Evolutionary conservation across 2,888 invertebrate species (phyloP), one percentile per base, ranked within the genome.

Genomic region (Autographa pulchrina): DNA sequence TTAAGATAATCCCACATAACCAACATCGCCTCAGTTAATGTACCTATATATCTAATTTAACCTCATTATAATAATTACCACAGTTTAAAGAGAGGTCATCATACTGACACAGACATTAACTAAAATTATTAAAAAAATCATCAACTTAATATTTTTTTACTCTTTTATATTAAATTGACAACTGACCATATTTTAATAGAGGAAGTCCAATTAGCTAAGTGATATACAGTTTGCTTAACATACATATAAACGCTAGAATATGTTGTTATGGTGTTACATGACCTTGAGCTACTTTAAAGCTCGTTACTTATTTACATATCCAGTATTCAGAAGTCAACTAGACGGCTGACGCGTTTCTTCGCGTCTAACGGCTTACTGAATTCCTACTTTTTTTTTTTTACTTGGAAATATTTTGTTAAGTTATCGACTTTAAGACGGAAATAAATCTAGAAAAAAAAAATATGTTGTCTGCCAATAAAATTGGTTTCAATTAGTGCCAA

Each of bases 261-360:
- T 13, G 25, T 25, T 56, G 14, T 25, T 13, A 56, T 20, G 18
- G 54, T 25, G 13, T 56, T 4, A 56, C 48, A 56, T 20, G 54
- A 25, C 54, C 54, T 56, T 56, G 54, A 25, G 25, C 54, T 56
- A 56, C 9, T 56, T 56, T 56, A 14, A 13, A 56, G 54, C 54
- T 25, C 20, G 25, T 20, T 13, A 20, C 54, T 48, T 48, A 56
- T 54, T 54, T 20, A 20, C 54, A 56, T 56, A 25, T 20, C 54
- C 20, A 20, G 54, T 56, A 56, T 56, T 56, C 25, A 56, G 54
- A 25, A 6, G 25, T 11, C 54, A 5, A 20, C 20, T 20, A 20
- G 54, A 20, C 54, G 54, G 9, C 20, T 2, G 54, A 20, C 54
- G 20, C 20, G 20, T 54, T 20, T 54, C 54, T 54, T 20, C 54